A percentile compares a stretch with the other conserved stretches of the same genome.
Evolutionary conservation across 2,113 vertebrate species (phyloP).

Genomic region (Calidris pugnax): DNA sequence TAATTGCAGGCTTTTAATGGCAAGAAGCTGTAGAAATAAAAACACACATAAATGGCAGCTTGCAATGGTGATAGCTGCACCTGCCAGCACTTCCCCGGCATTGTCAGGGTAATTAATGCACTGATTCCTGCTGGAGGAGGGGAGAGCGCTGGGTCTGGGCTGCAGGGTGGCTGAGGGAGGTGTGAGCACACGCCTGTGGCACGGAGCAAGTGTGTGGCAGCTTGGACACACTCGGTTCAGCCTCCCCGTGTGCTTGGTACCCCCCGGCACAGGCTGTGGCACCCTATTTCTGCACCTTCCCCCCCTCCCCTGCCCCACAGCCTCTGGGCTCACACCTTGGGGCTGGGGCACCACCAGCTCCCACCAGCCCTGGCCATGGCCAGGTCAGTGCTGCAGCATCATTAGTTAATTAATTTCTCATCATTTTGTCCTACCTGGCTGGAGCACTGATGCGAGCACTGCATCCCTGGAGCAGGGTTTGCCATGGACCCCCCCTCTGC

Average conservation of each 20-base stretch:
- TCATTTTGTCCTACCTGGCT: not conserved
- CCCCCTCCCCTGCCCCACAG: fast-evolving
- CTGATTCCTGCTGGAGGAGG: not conserved
- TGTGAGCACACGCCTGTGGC: fast-evolving
- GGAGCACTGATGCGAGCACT: not conserved
- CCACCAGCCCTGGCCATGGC: too few relatives aligned
- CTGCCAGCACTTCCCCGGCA: not conserved
- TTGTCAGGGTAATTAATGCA: not conserved
- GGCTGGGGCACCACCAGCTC: not conserved
- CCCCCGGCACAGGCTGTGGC: not conserved
- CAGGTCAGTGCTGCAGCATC: not conserved
- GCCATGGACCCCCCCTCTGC: not conserved
- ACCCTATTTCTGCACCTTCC: not conserved
- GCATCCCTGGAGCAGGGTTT: not conserved
- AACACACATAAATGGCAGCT: slow-evolving; percentile 4
- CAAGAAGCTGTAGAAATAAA: slow-evolving; percentile 46
- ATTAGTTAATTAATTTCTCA: not conserved
- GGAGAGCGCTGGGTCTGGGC: not conserved
- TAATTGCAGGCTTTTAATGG: slow-evolving; percentile 25
- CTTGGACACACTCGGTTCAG: not conserved
- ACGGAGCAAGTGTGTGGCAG: fast-evolving
- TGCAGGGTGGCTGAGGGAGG: not conserved
- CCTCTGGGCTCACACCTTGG: too few relatives aligned
- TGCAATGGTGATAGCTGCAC: not conserved
- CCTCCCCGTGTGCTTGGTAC: not conserved